Percentiles rank a stretch among this genome's conserved stretches.
Evolutionary conservation across 2,797 vertebrate species (phyloP).

Genomic region (Amniataba percoides): DNA sequence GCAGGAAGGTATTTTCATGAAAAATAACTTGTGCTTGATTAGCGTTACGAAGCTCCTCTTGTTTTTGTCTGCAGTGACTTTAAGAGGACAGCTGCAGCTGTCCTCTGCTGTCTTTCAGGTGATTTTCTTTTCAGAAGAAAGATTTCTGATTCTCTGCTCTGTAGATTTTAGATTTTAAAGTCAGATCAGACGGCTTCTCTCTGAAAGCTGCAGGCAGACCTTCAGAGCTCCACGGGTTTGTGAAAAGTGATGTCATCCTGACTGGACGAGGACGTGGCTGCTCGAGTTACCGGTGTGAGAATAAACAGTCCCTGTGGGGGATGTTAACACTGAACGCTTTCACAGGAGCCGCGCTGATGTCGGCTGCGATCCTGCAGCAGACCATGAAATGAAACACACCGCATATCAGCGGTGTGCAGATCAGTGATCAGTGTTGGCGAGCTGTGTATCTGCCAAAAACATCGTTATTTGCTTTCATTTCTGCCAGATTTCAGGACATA

Average conservation of each 20-base stretch:
- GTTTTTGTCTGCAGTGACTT: background rate
- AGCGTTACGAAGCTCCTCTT: background rate
- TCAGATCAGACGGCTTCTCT: background rate
- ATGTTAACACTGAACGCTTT: constrained; percentile 48
- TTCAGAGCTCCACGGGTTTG: constrained; percentile 15
- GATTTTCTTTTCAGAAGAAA: background rate
- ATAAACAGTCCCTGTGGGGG: constrained; percentile 23
- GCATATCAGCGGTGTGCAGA: constrained; percentile 1
- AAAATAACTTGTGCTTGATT: constrained; percentile 28
- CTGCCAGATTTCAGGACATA: background rate
- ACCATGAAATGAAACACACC: constrained; percentile 11
- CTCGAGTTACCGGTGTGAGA: constrained; percentile 43
- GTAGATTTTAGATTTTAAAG: background rate
- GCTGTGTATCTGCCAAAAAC: background rate
- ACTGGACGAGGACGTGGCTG: constrained; percentile 29
- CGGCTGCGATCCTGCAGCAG: constrained; percentile 29
- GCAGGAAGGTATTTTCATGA: constrained; percentile 57
- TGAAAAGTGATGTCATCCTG: constrained; percentile 53
- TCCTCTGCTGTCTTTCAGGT: background rate
- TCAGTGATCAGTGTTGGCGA: background rate
- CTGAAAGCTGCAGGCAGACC: background rate
- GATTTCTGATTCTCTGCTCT: background rate
- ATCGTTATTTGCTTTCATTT: background rate
- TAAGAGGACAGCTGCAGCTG: background rate
- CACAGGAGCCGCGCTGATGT: constrained; percentile 26